These are phyloP conservation scores for Drosophila paranaensis DNA, from an alignment of 2,888 invertebrate genomes.

Conservation along the genomic window DNA sequence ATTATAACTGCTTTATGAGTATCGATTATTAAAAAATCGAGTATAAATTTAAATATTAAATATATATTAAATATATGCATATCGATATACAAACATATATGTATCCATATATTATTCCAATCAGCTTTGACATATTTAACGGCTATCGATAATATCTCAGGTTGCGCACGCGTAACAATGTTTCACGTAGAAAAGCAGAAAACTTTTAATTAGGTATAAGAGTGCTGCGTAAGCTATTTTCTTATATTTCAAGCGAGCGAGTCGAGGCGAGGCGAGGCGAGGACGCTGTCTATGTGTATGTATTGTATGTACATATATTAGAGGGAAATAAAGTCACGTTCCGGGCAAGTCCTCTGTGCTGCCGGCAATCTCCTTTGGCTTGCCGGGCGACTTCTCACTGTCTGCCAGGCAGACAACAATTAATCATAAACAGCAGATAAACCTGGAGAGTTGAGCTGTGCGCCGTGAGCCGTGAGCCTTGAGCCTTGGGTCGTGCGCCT, in stretches of 20 bases:
- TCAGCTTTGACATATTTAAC: neutral
- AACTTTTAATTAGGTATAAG: slow-evolving; percentile 12
- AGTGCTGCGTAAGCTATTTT: slow-evolving; percentile 2
- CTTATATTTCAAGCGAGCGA: neutral
- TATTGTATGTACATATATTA: slow-evolving; percentile 5
- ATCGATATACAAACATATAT: neutral
- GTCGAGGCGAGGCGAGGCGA: slow-evolving; percentile 1
- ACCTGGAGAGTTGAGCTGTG: slow-evolving; percentile 33
- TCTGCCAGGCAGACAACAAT: slow-evolving; percentile 48
- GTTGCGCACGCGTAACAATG: slow-evolving; percentile 3
- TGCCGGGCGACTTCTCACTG: slow-evolving; percentile 39
- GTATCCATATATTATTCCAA: neutral
- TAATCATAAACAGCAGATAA: slow-evolving; percentile 62
- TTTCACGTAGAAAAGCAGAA: neutral
- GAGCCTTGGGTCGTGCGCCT: neutral
- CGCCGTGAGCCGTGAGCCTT: neutral
- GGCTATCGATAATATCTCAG: slow-evolving; percentile 2
- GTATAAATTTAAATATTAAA: no score
- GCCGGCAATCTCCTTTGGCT: slow-evolving; percentile 38
- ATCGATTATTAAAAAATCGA: neutral
- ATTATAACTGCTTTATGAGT: neutral
- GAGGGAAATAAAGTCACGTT: slow-evolving; percentile 44
- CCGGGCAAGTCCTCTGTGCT: slow-evolving; percentile 7
- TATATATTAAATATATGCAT: neutral
- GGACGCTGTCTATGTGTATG: neutral